Conservation (phyloP, 1,140 invertebrate genomes). For the Dufourea novaeangliae region DNA sequence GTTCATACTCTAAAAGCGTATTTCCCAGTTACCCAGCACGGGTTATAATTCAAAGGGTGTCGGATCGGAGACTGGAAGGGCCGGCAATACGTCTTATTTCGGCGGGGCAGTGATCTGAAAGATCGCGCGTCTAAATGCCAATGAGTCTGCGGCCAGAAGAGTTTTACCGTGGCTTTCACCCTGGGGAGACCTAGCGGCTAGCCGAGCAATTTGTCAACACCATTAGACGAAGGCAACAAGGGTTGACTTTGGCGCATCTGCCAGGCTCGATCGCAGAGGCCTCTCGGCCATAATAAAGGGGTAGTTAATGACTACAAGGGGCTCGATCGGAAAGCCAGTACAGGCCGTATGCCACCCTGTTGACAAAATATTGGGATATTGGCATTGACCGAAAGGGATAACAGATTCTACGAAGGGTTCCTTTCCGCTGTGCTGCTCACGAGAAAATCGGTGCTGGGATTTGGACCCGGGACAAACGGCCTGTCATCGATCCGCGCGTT, state of each 20-base stretch:
- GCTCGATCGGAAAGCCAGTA: constrained; percentile 63
- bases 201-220: constrained; percentile 82
- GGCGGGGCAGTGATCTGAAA: constrained; percentile 14
- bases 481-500: background rate
- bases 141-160: constrained; percentile 72
- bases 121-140: constrained; percentile 55
- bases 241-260: constrained; percentile 80
- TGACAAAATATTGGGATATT: constrained; percentile 79
- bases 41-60: background rate
- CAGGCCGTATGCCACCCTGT: constrained; percentile 75
- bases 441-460: background rate
- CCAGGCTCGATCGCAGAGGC: constrained; percentile 65
- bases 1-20: background rate
- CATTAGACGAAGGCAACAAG: constrained; percentile 73
- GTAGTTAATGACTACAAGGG: constrained; percentile 77
- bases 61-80: background rate
- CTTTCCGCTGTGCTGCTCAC: constrained; percentile 1
- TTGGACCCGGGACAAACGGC: background rate
- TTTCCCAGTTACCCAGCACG: background rate
- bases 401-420: constrained; percentile 67
- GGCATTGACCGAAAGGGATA: constrained; percentile 68
- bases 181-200: constrained; percentile 72
- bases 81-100: constrained; percentile 27
- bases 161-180: constrained; percentile 60
- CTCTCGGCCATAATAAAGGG: constrained; percentile 78